Base-by-base conservation (phyloP, 2,888 invertebrate species). In the Oligia strigilis region DNA sequence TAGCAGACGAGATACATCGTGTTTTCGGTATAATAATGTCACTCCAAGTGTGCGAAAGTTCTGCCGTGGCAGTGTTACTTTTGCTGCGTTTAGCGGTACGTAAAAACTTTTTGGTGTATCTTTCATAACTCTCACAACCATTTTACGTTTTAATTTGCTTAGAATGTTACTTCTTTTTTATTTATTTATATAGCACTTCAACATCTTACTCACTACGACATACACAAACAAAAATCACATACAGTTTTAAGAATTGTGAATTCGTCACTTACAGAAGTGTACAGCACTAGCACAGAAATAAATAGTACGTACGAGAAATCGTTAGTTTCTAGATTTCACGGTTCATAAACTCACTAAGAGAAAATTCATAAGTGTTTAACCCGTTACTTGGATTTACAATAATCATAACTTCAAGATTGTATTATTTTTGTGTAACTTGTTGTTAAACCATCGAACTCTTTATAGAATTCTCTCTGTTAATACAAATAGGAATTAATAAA, bases 1-100 rank as follows among this genome's bases (percentile, higher is more conserved):
- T 96, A 87, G 92, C 93, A 77, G 93, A 94, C 80, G 95, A 96
- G 91, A 94, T 96, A 86, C 91, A 95, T 89, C 94, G 95, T 90
- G 93, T 96, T 90, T 96, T 96, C 83, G 96, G 96, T 80, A 93
- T 95, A 91, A 96, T 95, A 92, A 96, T 97, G 96, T 96, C 96
- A 87, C 93, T 96, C 84, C 96, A 96, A 94, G 96, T 96, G 78
- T 96, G 96, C 81, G 94, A 96, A 91, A 95, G 96, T 92, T 96
- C 95, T 46, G 95, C 95, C 52, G 94, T 95, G n/a, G 96, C 95
- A 65, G 95, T 96, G 81, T 91, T 96, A 87, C 95, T 97, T 78
- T 90, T 96, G 89, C 91, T 96, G 78, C 95, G 96, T 85, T 93
- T 96, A 88, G 95, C 95, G 90, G 96, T 96, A 89, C 92, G 95